Evolutionary conservation across 2,797 vertebrate genomes (phyloP), one percentile per base, ranked within the genome.

Genomic region (Muscicapa striata): DNA sequence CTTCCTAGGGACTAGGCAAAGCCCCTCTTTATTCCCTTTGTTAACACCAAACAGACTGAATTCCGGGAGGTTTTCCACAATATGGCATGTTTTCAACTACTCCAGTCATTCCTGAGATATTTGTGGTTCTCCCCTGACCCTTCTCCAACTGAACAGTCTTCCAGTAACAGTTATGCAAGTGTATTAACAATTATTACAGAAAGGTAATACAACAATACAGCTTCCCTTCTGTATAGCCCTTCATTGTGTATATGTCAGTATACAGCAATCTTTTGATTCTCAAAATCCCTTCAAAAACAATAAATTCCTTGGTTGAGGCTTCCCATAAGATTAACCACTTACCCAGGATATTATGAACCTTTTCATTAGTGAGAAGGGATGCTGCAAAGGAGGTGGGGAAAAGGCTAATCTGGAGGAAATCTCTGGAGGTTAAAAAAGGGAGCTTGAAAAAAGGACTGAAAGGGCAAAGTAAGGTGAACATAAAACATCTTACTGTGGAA

Each of bases 81-180:
- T 41, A 91, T 84, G 84, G 40, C 55, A 78, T 45, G 19, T 85
- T 94, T 96, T 91, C 91, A 94, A 57, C 89, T 89, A 89, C 67
- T 85, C 67, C 48, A 77, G 36, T 85, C 59, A 91, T 93, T 95
- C 89, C 85, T 51, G 63, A 96, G 77, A 76, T 94, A 79, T 43
- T 74, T 94, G 87, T 90, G 87, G 87, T 57, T 91, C 89, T 96
- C 52, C 55, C 46, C 49, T 87, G 24, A 93, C 49, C 72, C 72
- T 66, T 69, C 81, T 87, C 90, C 76, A 86, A 29, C 55, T 61
- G 48, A 83, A 76, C 10, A 45, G 24, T 77, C 85, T 86, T 94
- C 80, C 89, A 92, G 48, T 67, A 88, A 87, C 20, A 46, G 62
- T 87, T 84, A 79, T 8, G 57, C 70, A 88, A 96, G 70, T 24